Evolutionary conservation across 2,888 invertebrate genomes (phyloP).

Genomic region (Venusia cambrica): DNA sequence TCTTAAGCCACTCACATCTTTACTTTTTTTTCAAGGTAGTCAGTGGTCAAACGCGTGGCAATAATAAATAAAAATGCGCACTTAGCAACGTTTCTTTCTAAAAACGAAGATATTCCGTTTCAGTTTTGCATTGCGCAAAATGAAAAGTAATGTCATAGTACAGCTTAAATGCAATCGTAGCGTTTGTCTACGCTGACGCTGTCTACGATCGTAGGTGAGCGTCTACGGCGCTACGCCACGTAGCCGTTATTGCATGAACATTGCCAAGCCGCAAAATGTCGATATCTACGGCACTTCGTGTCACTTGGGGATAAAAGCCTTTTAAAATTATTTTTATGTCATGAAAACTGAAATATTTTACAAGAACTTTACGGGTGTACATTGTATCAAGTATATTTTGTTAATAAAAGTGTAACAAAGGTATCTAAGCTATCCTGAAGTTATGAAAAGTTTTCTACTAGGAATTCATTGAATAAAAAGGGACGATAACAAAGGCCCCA

Average conservation of each 20-base stretch:
- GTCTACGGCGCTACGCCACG: constrained; percentile 16
- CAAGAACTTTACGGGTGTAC: neutral
- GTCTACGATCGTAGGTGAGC: constrained; percentile 11
- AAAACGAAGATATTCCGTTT: too few species aligned
- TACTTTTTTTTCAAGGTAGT: too few species aligned
- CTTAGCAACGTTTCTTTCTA: too few species aligned
- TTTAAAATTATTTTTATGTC: constrained; percentile 12
- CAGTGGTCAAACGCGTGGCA: too few species aligned
- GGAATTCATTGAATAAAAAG: too few species aligned
- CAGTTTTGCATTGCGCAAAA: constrained; percentile 1
- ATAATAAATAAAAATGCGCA: too few species aligned
- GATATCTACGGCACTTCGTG: constrained; percentile 14
- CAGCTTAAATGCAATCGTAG: constrained; percentile 4
- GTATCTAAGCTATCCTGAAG: too few species aligned
- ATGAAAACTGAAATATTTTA: constrained; percentile 11
- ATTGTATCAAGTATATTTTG: neutral
- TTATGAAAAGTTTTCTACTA: too few species aligned
- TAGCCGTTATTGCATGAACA: constrained; percentile 14
- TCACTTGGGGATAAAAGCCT: constrained; percentile 15
- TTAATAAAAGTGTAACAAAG: neutral
- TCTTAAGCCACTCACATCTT: too few species aligned
- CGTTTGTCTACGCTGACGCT: constrained; percentile 16
- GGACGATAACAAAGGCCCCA: too few species aligned
- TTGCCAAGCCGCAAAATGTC: constrained; percentile 20
- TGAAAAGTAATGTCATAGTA: constrained; percentile 1